phyloP scores from a whole-genome alignment of 1,140 invertebrate genomes.

The Yoshiicerus persimilis region DNA sequence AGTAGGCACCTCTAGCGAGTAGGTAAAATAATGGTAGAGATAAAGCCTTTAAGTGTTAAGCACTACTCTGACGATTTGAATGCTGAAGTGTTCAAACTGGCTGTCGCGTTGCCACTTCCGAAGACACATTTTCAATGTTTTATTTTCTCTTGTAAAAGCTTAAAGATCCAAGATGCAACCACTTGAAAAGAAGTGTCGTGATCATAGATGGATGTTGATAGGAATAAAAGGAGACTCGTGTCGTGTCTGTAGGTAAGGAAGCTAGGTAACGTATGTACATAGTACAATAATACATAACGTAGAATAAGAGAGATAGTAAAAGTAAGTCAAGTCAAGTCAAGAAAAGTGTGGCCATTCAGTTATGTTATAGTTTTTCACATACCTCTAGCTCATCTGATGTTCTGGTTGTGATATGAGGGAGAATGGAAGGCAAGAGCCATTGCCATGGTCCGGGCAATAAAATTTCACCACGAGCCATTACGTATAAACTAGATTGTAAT shows the following conservation, averaged over 20 bases:
- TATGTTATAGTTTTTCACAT: background rate
- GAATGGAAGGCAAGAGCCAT: slow-evolving; percentile 19
- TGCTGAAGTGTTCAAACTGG: background rate
- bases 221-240: background rate
- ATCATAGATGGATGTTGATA: slow-evolving; percentile 11
- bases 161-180: background rate
- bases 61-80: background rate
- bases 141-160: slow-evolving; percentile 24
- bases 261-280: background rate
- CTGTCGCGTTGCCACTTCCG: slow-evolving; percentile 2
- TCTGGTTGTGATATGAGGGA: background rate
- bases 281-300: background rate
- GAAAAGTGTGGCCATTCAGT: background rate
- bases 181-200: slow-evolving; percentile 19
- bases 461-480: slow-evolving; percentile 36
- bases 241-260: background rate
- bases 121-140: slow-evolving; percentile 27
- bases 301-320: background rate
- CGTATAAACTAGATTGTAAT: slow-evolving; percentile 36
- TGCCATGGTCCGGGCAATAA: slow-evolving; percentile 25
- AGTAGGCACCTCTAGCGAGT: background rate
- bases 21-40: background rate
- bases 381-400: background rate
- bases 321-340: background rate
- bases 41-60: background rate